Evolutionary conservation across 1,140 invertebrate species (phyloP).

Genomic region (Trialeurodes vaporariorum): DNA sequence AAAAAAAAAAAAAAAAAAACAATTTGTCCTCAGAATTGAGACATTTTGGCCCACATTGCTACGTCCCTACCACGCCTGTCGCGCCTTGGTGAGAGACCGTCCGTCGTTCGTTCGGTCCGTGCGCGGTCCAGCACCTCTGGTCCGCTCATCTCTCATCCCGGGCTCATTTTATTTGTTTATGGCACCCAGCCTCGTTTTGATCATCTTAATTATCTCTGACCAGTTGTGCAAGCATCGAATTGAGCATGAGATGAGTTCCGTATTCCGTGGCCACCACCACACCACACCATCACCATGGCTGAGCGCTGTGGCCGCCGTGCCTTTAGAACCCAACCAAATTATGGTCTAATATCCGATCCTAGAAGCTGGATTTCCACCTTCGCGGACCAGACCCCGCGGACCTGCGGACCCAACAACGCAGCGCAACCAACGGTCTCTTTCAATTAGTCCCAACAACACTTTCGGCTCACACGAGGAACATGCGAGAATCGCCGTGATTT

Average conservation of each 20-base stretch:
- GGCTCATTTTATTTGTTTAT: background rate
- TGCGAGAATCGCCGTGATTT: background rate
- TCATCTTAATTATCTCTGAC: slow-evolving; percentile 1
- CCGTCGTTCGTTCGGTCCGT: too few species aligned
- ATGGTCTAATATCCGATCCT: background rate
- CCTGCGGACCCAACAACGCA: background rate
- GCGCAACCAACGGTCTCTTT: background rate
- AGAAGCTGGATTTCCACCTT: too few species aligned
- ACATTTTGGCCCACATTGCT: background rate
- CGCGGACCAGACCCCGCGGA: background rate
- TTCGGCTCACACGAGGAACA: background rate
- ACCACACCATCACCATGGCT: too few species aligned
- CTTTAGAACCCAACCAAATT: background rate
- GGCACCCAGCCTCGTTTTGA: background rate
- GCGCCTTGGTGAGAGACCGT: too few species aligned
- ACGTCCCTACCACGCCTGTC: too few species aligned
- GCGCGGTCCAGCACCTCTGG: too few species aligned
- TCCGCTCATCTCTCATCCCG: too few species aligned
- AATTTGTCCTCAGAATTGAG: background rate
- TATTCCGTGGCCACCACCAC: too few species aligned
- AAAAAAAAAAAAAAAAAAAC: background rate
- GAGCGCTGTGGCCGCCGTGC: too few species aligned
- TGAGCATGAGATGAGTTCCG: background rate
- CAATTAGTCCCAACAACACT: background rate
- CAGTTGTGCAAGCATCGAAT: too few species aligned